A percentile compares a stretch with the other conserved stretches of the same genome.
These are phyloP conservation scores for Orchesellides sinensis DNA, from an alignment of 2,888 invertebrate genomes.

Conservation along the genomic window DNA sequence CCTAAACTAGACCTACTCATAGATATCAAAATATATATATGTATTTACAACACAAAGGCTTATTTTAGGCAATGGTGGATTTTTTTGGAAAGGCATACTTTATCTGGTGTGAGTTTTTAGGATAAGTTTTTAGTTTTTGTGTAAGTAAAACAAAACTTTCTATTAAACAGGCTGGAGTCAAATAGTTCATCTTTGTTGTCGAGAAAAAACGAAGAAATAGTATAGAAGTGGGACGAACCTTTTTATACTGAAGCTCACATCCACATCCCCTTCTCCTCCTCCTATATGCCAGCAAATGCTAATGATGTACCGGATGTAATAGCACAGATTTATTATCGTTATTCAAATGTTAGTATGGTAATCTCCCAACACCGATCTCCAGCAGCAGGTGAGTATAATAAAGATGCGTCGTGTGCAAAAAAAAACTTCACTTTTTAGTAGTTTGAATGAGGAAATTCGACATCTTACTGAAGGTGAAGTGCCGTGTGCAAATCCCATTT, in stretches of 20 bases:
- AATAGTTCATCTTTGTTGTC: not conserved
- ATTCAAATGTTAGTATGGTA: not conserved
- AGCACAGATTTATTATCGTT: not conserved
- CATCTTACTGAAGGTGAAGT: slow-evolving; percentile 32
- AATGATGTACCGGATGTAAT: not conserved
- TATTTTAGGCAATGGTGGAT: too few species aligned
- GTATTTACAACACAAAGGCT: too few species aligned
- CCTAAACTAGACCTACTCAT: too few species aligned
- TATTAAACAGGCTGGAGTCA: not conserved
- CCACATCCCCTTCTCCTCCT: not conserved
- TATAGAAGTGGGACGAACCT: not conserved
- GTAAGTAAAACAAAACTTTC: not conserved
- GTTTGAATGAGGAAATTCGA: not conserved
- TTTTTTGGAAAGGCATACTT: too few species aligned
- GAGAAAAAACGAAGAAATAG: not conserved
- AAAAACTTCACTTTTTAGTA: not conserved
- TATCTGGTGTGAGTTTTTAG: too few species aligned
- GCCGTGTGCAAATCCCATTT: slow-evolving; percentile 54
- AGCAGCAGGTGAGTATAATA: not conserved
- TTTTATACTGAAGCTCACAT: not conserved
- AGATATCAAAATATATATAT: too few species aligned
- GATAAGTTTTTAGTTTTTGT: too few species aligned
- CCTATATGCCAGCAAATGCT: not conserved
- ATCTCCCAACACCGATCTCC: not conserved
- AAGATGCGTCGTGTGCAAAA: not conserved